Evolutionary conservation across 2,113 vertebrate species (phyloP).

Genomic region (Athene cunicularia): DNA sequence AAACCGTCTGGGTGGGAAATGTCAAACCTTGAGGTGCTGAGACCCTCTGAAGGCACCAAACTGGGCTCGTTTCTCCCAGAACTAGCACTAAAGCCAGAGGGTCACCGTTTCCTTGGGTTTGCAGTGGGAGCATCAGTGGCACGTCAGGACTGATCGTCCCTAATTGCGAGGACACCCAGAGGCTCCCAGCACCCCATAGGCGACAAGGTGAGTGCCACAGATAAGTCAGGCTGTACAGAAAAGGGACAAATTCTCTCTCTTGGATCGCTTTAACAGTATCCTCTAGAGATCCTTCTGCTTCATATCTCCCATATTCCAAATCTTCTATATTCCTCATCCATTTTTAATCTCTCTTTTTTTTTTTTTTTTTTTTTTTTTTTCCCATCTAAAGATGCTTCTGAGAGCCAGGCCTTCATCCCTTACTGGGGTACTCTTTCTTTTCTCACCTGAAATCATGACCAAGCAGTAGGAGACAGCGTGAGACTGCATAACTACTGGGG

Average conservation of each 20-base stretch:
- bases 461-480: not conserved
- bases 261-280: not conserved
- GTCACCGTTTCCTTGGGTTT: not conserved
- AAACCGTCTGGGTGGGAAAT: not conserved
- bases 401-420: not conserved
- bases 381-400: not conserved
- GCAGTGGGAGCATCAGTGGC: not conserved
- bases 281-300: not conserved
- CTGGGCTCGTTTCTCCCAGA: accelerated
- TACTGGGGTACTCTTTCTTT: not conserved
- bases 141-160: not conserved
- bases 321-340: not conserved
- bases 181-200: accelerated
- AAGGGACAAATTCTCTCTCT: not conserved
- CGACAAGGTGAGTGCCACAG: accelerated
- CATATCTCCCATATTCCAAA: not conserved
- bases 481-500: not conserved
- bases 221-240: not conserved
- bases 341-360: not conserved
- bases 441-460: not conserved
- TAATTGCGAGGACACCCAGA: not conserved
- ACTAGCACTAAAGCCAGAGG: accelerated
- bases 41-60: not conserved
- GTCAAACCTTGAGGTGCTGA: not conserved
- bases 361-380: not conserved